Base-by-base conservation (phyloP, 2,888 invertebrate species). In the Mactromeris polynyma region DNA sequence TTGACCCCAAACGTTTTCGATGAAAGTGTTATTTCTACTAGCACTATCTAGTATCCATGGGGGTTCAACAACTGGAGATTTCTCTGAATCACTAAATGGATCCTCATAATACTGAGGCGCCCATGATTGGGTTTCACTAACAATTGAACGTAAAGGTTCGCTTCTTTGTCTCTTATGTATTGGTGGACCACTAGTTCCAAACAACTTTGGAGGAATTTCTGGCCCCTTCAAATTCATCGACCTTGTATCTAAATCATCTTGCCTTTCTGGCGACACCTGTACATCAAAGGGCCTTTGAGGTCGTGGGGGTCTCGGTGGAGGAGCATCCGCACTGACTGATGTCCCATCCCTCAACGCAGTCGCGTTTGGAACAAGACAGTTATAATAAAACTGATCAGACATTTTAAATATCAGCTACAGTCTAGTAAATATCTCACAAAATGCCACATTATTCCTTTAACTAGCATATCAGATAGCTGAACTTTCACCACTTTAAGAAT, bases 321-420 rank as follows among this genome's bases (percentile, higher is more conserved):
- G 85, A 38, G 69, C 69, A 21, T 87, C 80, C 1, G 64, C 80
- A 33, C 19, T 14, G 36, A 14, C 36, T 0, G 0, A 14, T 9
- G 19, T n/a, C 11, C 77, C 64, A n/a, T 82, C 87, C 0, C 69
- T 33, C 38, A 51, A 3, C 42, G 78, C 38, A 38, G 86, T 21
- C 14, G 90, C 90, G 64, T 86, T 77, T 14, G 90, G 90, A 36
- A 90, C 90, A 73, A 90, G 83, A 51, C 90, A 90, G 84, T 90
- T 90, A 36, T 90, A 90, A 80, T 90, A 90, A 85, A 51, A 90
- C 78, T 81, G 64, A 36, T 90, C 90, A 17, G 90, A 86, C 90
- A 90, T 90, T 83, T 21, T 69, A 7, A 3, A n/a, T 17, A 11
- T 31, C 26, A 14, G 40, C 21, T 42, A 51, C 36, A 21, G 33